These are phyloP conservation scores for Mactromeris polynyma DNA, from an alignment of 2,888 invertebrate genomes.

Conservation along the genomic window DNA sequence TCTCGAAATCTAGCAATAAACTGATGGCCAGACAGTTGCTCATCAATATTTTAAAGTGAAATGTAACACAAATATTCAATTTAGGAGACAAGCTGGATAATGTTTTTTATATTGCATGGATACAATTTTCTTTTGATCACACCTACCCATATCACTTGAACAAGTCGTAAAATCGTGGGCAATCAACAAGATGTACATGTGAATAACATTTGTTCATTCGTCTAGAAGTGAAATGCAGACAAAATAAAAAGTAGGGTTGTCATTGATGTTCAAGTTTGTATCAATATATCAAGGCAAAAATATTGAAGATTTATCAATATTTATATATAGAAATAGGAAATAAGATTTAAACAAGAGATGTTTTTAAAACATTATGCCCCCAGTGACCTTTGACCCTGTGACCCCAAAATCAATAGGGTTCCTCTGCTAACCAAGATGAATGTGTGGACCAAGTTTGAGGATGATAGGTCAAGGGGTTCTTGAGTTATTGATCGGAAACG, in stretches of 20 bases:
- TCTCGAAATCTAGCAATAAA: neutral
- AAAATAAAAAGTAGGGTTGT: neutral
- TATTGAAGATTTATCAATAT: no score
- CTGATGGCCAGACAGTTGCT: neutral
- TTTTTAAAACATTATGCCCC: no score
- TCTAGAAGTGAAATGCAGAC: neutral
- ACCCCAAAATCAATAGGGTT: no score
- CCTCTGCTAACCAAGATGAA: no score
- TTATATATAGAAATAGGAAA: no score
- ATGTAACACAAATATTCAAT: neutral
- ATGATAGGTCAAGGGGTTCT: no score
- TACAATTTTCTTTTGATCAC: neutral
- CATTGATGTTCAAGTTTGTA: no score
- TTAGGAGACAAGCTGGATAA: neutral
- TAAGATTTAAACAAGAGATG: no score
- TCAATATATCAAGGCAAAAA: no score
- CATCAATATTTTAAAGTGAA: neutral
- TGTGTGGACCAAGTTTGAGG: no score
- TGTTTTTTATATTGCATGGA: neutral
- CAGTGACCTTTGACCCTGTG: no score
- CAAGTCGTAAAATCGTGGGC: neutral
- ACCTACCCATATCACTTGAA: neutral
- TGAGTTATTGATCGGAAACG: no score
- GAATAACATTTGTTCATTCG: neutral
- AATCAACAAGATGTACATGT: neutral